phyloP scores from a whole-genome alignment of 2,888 invertebrate species.

The Luffia ferchaultella region DNA sequence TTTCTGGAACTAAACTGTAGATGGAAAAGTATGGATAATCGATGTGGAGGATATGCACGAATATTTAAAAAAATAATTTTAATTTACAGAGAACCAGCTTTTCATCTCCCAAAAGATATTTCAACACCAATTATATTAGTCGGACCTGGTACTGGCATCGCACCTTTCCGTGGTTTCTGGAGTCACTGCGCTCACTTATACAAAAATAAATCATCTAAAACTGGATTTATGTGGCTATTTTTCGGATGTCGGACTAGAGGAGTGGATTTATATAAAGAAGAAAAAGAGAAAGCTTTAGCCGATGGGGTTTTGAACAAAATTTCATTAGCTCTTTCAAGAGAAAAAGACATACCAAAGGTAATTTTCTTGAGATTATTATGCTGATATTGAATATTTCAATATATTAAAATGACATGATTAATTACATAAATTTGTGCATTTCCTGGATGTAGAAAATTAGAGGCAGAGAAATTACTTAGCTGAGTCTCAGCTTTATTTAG shows the following conservation, averaged over 20 bases:
- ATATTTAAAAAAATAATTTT: background rate
- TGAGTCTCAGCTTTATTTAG: too few relatives aligned
- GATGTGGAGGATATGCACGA: too few relatives aligned
- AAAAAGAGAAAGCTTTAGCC: constrained; percentile 75
- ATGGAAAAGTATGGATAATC: too few relatives aligned
- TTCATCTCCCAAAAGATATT: constrained; percentile 82
- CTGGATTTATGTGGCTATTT: constrained; percentile 76
- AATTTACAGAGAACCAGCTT: constrained; percentile 79
- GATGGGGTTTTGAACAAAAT: constrained; percentile 75
- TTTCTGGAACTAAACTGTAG: too few relatives aligned
- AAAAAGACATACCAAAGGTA: constrained; percentile 78
- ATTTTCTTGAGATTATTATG: constrained; percentile 7
- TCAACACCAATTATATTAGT: constrained; percentile 83
- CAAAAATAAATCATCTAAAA: constrained; percentile 21
- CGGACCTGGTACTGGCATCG: constrained; percentile 93
- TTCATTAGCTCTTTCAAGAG: constrained; percentile 83
- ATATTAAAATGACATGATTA: too few relatives aligned
- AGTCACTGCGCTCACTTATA: constrained; percentile 71
- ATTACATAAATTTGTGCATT: too few relatives aligned
- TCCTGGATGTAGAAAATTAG: too few relatives aligned
- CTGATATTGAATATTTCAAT: too few relatives aligned
- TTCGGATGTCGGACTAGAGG: constrained; percentile 85
- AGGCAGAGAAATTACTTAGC: too few relatives aligned
- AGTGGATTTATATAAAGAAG: constrained; percentile 83
- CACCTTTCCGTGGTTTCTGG: constrained; percentile 95